phyloP scores from a whole-genome alignment of 2,888 invertebrate species.

The Nymphalis c-album region DNA sequence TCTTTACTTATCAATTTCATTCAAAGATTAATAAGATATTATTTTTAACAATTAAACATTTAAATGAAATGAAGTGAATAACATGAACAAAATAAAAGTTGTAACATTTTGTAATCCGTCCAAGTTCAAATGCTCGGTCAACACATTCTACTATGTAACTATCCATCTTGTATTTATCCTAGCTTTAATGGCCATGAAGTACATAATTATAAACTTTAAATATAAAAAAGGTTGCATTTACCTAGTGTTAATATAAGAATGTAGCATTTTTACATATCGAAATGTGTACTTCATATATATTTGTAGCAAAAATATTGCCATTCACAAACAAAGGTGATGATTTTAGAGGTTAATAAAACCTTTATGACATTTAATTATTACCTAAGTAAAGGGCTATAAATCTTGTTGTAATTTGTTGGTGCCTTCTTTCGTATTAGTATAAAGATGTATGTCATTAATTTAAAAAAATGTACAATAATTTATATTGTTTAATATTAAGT shows the following conservation, averaged over 20 bases:
- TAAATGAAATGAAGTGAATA: too few species aligned
- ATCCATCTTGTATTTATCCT: background rate
- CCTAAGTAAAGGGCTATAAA: background rate
- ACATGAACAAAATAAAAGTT: too few species aligned
- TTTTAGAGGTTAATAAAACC: background rate
- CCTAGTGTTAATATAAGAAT: background rate
- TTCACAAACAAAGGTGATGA: too few species aligned
- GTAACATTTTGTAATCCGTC: too few species aligned
- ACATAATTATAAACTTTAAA: background rate
- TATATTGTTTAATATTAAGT: background rate
- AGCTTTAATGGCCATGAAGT: background rate
- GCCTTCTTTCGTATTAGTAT: conserved; percentile 1
- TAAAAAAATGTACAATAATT: conserved; percentile 3
- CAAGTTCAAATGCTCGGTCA: background rate
- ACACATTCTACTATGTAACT: background rate
- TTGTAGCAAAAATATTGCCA: too few species aligned
- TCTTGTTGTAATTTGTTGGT: background rate
- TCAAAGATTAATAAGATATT: too few species aligned
- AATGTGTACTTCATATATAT: too few species aligned
- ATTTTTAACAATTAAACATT: too few species aligned
- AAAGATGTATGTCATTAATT: background rate
- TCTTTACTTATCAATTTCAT: too few species aligned
- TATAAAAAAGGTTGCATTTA: background rate
- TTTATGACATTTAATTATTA: background rate
- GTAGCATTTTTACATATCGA: background rate